Percentiles rank a stretch among this genome's conserved stretches.
Conservation (phyloP, 2,113 vertebrate species). For the Oophaga pumilio region DNA sequence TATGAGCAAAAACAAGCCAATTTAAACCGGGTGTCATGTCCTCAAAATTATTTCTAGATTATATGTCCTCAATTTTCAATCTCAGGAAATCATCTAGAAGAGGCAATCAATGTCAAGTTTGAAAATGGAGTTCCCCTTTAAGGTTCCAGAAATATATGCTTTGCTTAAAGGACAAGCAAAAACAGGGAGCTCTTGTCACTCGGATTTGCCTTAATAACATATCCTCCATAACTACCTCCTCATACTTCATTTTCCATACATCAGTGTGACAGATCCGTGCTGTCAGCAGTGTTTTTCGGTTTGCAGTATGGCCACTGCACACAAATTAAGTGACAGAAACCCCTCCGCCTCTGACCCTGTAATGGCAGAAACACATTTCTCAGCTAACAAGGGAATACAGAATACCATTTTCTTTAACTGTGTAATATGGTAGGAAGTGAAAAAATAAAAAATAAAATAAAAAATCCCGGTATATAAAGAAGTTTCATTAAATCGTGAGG, state of each 20-base stretch:
- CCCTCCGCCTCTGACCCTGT: constrained; percentile 38
- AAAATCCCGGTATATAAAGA: not conserved
- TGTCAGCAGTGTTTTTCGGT: constrained; percentile 44
- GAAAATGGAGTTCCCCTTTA: constrained; percentile 3
- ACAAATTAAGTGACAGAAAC: constrained; percentile 55
- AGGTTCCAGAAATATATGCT: not conserved
- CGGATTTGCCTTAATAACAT: constrained; percentile 8
- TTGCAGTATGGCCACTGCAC: constrained; percentile 36
- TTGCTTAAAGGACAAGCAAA: not conserved
- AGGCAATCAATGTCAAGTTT: not conserved
- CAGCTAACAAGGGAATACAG: constrained; percentile 54
- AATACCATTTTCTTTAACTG: constrained; percentile 46
- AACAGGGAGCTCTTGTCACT: not conserved
- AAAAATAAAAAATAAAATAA: not conserved
- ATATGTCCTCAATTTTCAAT: too few species aligned
- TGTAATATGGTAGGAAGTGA: constrained; percentile 13
- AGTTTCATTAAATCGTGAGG: not conserved
- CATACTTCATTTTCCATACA: constrained; percentile 44
- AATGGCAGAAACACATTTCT: constrained; percentile 45
- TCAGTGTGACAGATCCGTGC: constrained; percentile 40
- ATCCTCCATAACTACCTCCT: constrained; percentile 40
- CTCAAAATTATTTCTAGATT: not conserved
- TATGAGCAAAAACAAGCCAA: too few species aligned
- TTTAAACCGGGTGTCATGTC: too few species aligned
- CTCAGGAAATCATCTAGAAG: not conserved